phyloP scores from a whole-genome alignment of 2,113 vertebrate genomes.

The Speoplatyrhinus poulsoni region DNA sequence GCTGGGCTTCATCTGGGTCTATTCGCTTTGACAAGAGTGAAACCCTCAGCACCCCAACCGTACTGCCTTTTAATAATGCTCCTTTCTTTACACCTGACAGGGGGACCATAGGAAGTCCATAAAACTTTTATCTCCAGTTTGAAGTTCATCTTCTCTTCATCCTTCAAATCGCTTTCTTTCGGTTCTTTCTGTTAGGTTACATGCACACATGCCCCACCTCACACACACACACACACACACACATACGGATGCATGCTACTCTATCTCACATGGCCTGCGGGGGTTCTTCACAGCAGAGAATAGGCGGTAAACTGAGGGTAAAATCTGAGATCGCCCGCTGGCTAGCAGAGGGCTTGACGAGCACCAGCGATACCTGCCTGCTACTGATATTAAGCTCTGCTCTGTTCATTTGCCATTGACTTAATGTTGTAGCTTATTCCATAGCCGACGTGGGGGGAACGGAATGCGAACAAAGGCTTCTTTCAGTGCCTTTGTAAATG shows the following conservation, averaged over 20 bases:
- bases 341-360: background rate
- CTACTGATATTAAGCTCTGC: background rate
- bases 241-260: no score
- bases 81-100: background rate
- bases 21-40: background rate
- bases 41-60: background rate
- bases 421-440: background rate
- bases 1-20: constrained; percentile 8
- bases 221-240: no score
- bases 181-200: background rate
- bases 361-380: background rate
- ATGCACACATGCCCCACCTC: no score
- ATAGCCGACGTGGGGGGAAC: background rate
- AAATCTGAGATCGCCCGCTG: background rate
- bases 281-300: constrained; percentile 10
- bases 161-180: background rate
- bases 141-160: constrained; percentile 13
- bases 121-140: constrained; percentile 31
- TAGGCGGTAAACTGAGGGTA: background rate
- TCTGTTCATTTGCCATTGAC: background rate
- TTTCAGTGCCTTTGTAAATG: background rate
- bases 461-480: background rate
- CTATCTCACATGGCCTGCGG: background rate
- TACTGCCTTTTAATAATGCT: constrained; percentile 24
- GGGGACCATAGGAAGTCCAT: background rate